A percentile compares a stretch with the other conserved stretches of the same genome.
Evolutionary conservation across 1,140 invertebrate species (phyloP).

Genomic region (Drosophila obscura): DNA sequence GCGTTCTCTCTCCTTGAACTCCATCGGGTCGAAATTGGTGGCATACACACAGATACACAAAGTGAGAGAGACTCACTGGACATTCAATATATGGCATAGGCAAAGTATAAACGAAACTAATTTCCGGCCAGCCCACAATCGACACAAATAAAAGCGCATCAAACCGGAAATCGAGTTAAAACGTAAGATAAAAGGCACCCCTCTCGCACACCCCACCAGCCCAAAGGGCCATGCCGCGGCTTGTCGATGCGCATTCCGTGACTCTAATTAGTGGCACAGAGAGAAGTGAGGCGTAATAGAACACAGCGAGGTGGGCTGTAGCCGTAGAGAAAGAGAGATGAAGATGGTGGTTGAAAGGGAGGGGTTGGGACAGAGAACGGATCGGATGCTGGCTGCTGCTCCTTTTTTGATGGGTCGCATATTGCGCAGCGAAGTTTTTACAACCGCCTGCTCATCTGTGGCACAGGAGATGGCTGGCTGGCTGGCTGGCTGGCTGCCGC

Average conservation of each 20-base stretch:
- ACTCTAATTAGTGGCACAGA: slow-evolving; percentile 52
- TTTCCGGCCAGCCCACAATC: slow-evolving; percentile 77
- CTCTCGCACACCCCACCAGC: no score
- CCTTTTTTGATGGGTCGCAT: slow-evolving; percentile 21
- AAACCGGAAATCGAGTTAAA: slow-evolving; percentile 74
- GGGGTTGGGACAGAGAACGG: background rate
- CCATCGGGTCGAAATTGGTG: slow-evolving; percentile 23
- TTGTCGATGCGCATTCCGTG: slow-evolving; percentile 61
- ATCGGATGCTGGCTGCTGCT: background rate
- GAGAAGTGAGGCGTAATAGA: no score
- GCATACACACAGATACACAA: background rate
- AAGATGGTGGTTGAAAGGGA: background rate
- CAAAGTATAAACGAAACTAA: slow-evolving; percentile 73
- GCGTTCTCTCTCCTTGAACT: slow-evolving; percentile 15
- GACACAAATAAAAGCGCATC: slow-evolving; percentile 57
- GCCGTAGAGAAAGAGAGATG: background rate
- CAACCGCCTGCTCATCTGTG: slow-evolving; percentile 41
- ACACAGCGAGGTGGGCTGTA: background rate
- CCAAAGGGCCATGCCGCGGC: slow-evolving; percentile 26
- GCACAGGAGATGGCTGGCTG: slow-evolving; percentile 25
- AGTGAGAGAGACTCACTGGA: no score
- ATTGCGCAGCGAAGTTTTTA: slow-evolving; percentile 54
- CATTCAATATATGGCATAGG: slow-evolving; percentile 31
- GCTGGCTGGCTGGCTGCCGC: slow-evolving; percentile 21
- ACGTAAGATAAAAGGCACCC: slow-evolving; percentile 41